phyloP scores from a whole-genome alignment of 1,140 invertebrate genomes.

The Luehdorfia chinensis region DNA sequence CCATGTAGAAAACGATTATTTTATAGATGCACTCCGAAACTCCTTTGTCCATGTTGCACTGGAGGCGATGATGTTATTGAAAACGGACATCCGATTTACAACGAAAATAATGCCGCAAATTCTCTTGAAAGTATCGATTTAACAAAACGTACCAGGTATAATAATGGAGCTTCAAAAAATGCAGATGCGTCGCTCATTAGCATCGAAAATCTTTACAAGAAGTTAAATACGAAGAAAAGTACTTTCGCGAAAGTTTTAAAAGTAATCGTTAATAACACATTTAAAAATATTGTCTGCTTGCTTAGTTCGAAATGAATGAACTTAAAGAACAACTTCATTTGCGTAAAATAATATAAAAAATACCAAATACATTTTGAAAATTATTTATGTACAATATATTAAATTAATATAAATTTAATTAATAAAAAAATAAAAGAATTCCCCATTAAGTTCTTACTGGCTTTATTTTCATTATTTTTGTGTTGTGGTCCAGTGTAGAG shows the following conservation, averaged over 20 bases:
- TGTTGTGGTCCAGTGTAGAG: too few species aligned
- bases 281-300: constrained; percentile 4
- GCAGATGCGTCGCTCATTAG: constrained; percentile 46
- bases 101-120: constrained; percentile 19
- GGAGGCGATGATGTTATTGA: constrained; percentile 37
- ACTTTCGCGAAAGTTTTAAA: constrained; percentile 14
- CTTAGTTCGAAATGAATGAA: neutral
- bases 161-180: constrained; percentile 23
- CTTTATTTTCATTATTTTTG: too few species aligned
- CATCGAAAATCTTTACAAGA: constrained; percentile 32
- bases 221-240: constrained; percentile 19
- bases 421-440: too few species aligned
- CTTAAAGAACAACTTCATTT: too few species aligned
- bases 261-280: constrained; percentile 1
- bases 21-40: constrained; percentile 29
- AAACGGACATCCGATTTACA: constrained; percentile 21
- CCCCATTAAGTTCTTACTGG: too few species aligned
- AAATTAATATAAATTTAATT: too few species aligned
- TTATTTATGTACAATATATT: too few species aligned
- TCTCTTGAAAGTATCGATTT: constrained; percentile 48
- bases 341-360: too few species aligned
- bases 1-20: constrained; percentile 15
- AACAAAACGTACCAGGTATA: constrained; percentile 16
- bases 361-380: too few species aligned
- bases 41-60: constrained; percentile 51